Evolutionary conservation across 2,888 invertebrate genomes (phyloP).

Genomic region (Oegoconia quadripuncta): DNA sequence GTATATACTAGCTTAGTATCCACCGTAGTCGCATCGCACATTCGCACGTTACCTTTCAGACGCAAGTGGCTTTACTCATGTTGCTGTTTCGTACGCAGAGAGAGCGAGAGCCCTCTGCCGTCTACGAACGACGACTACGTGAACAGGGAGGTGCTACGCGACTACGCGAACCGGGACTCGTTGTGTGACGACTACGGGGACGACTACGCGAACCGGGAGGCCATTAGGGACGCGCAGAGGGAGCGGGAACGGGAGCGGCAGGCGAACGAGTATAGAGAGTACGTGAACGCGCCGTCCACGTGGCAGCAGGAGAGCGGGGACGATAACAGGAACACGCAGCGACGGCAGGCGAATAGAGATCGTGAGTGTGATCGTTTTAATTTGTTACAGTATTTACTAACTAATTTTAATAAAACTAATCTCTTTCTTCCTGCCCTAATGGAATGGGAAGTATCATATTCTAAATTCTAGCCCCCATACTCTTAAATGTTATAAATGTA

Average conservation of each 20-base stretch:
- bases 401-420: background rate
- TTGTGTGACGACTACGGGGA: constrained; percentile 71
- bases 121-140: constrained; percentile 68
- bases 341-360: constrained; percentile 52
- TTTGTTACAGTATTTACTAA: background rate
- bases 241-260: constrained; percentile 50
- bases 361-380: constrained; percentile 33
- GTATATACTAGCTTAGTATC: background rate
- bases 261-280: constrained; percentile 66
- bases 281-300: constrained; percentile 68
- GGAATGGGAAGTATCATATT: background rate
- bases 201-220: constrained; percentile 73
- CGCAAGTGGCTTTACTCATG: constrained; percentile 70
- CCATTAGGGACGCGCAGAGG: constrained; percentile 70
- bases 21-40: constrained; percentile 28
- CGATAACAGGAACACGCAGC: constrained; percentile 65
- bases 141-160: constrained; percentile 64
- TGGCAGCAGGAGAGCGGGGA: constrained; percentile 59
- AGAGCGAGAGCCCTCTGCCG: constrained; percentile 69
- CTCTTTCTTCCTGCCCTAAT: background rate
- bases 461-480: too few relatives aligned
- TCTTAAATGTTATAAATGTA: too few relatives aligned
- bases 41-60: constrained; percentile 62
- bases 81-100: constrained; percentile 76
- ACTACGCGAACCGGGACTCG: constrained; percentile 70